These are phyloP conservation scores for Bimastos eiseni DNA, from an alignment of 2,888 invertebrate genomes.

Conservation along the genomic window DNA sequence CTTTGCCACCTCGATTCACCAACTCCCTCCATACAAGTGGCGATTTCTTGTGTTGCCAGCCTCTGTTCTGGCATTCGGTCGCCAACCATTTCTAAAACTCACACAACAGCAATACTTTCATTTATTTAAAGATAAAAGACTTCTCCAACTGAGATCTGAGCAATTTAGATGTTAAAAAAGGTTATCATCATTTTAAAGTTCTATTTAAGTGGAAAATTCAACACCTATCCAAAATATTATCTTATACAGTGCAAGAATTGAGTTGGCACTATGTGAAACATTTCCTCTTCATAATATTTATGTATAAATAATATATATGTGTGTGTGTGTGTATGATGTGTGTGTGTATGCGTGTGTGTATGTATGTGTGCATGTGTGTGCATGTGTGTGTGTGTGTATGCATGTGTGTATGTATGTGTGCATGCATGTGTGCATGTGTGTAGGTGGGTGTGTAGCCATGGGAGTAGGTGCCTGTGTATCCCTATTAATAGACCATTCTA, in stretches of 20 bases:
- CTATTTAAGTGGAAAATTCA: neutral
- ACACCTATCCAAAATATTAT: neutral
- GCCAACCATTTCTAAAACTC: constrained; percentile 53
- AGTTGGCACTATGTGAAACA: neutral
- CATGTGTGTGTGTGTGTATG: too few species aligned
- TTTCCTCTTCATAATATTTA: too few species aligned
- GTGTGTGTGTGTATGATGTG: too few species aligned
- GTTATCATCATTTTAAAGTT: too few species aligned
- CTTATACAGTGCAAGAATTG: neutral
- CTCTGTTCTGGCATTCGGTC: constrained; percentile 51
- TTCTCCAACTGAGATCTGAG: neutral
- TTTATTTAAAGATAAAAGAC: neutral
- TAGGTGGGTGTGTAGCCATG: too few species aligned
- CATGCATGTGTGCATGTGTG: too few species aligned
- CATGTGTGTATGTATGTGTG: too few species aligned
- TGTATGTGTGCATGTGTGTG: too few species aligned
- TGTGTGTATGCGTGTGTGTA: too few species aligned
- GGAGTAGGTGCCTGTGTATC: neutral
- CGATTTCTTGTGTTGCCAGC: constrained; percentile 58
- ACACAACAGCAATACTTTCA: neutral
- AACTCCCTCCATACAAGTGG: constrained; percentile 63
- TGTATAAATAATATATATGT: too few species aligned
- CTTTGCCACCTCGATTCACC: constrained; percentile 62
- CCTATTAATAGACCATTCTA: neutral
- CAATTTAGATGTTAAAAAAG: neutral